Evolutionary conservation across 2,797 vertebrate species (phyloP).

Genomic region (Ispidina picta): DNA sequence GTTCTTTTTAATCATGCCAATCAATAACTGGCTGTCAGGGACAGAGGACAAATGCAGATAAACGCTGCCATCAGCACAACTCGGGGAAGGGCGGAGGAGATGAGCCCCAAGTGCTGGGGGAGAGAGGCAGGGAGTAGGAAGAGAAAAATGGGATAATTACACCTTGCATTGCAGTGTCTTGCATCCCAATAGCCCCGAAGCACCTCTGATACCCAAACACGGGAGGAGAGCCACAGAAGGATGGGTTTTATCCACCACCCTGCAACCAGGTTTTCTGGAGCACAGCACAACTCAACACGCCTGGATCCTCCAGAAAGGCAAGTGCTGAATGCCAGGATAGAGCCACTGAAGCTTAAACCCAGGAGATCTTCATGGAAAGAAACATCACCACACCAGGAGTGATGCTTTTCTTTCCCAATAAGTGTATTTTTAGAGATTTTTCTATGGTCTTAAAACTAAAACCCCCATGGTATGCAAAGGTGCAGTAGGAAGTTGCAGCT

Average conservation of each 20-base stretch:
- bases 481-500: not conserved
- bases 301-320: not conserved
- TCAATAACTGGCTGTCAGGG: conserved; percentile 70
- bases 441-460: not conserved
- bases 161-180: conserved; percentile 10
- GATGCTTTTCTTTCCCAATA: fast-evolving
- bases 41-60: conserved; percentile 71
- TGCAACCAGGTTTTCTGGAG: not conserved
- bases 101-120: conserved; percentile 2
- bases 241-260: not conserved
- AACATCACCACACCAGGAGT: not conserved
- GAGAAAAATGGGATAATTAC: conserved; percentile 63
- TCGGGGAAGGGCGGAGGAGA: conserved; percentile 46
- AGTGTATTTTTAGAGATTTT: not conserved
- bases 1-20: conserved; percentile 78
- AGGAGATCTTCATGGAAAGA: fast-evolving
- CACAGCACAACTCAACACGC: not conserved
- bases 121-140: conserved; percentile 21
- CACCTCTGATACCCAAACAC: not conserved
- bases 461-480: fast-evolving
- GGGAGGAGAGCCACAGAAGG: not conserved
- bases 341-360: not conserved
- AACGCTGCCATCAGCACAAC: conserved; percentile 75
- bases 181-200: conserved; percentile 17
- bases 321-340: fast-evolving